A percentile compares a stretch with the other conserved stretches of the same genome.
Evolutionary conservation across 2,888 invertebrate species (phyloP).

Genomic region (Ochropleura leucogaster): DNA sequence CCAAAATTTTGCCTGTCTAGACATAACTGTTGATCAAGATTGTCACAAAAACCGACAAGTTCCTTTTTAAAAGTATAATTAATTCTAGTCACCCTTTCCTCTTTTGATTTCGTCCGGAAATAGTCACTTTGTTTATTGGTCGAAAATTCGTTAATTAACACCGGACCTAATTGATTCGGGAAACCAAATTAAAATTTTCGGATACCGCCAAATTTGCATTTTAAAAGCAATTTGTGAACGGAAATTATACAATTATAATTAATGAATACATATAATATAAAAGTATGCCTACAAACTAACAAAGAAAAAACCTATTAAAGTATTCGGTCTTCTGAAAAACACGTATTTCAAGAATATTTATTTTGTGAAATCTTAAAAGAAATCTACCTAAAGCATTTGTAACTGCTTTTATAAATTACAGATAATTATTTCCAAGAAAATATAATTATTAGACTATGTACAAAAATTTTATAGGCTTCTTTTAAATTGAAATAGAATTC

Average conservation of each 20-base stretch:
- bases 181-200: slow-evolving; percentile 23
- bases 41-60: neutral
- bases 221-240: slow-evolving; percentile 31
- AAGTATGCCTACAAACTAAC: neutral
- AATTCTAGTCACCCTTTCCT: slow-evolving; percentile 8
- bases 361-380: neutral
- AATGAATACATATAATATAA: slow-evolving; percentile 15
- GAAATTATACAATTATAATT: slow-evolving; percentile 37
- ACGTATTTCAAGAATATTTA: neutral
- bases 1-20: slow-evolving; percentile 5
- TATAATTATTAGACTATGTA: no score
- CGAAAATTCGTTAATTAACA: slow-evolving; percentile 21
- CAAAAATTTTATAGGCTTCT: no score
- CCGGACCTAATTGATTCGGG: slow-evolving; percentile 10
- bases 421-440: no score
- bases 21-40: slow-evolving; percentile 1
- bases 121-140: neutral
- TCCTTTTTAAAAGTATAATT: neutral
- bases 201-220: slow-evolving; percentile 26
- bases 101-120: slow-evolving; percentile 5
- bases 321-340: neutral
- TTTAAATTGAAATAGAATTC: neutral
- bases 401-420: no score
- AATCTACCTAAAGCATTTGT: neutral
- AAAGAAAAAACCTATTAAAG: neutral